Conservation (phyloP, 2,113 vertebrate genomes). For the Vidua chalybeata region DNA sequence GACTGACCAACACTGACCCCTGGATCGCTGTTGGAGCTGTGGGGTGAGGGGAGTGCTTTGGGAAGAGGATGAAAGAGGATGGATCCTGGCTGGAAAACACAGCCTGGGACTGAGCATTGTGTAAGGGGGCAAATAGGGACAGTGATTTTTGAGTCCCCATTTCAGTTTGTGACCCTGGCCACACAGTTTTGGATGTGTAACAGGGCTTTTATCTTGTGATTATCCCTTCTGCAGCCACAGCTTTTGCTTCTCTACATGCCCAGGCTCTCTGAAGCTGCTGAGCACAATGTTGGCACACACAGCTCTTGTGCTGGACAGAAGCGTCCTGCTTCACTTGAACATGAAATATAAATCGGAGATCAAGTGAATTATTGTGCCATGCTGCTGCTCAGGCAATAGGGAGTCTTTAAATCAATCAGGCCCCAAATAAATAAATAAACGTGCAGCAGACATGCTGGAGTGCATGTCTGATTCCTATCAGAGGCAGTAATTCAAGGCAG, state of each 20-base stretch:
- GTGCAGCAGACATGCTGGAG: slow-evolving; percentile 44
- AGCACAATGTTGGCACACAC: background rate
- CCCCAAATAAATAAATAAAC: slow-evolving; percentile 61
- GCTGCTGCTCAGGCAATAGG: slow-evolving; percentile 40
- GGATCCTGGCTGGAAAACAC: background rate
- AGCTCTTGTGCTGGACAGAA: background rate
- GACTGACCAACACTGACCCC: background rate
- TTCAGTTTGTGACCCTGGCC: background rate
- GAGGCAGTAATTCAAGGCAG: slow-evolving; percentile 53
- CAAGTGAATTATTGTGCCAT: slow-evolving; percentile 56
- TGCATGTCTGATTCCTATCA: slow-evolving; percentile 59
- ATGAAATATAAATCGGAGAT: slow-evolving; percentile 57
- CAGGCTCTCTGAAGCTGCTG: background rate
- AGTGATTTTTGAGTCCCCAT: accelerated
- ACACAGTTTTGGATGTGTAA: background rate
- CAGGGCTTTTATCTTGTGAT: background rate
- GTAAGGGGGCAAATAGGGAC: background rate
- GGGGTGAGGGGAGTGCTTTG: background rate
- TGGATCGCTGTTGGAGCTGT: accelerated
- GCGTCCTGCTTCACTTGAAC: slow-evolving; percentile 1
- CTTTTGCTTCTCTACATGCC: background rate
- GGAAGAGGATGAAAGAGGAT: background rate
- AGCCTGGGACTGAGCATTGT: background rate
- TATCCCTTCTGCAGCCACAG: background rate
- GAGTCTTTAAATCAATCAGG: slow-evolving; percentile 66